Percentiles rank a stretch among this genome's conserved stretches.
Conservation (phyloP, 2,888 invertebrate species). For the Microctonus aethiopoides region DNA sequence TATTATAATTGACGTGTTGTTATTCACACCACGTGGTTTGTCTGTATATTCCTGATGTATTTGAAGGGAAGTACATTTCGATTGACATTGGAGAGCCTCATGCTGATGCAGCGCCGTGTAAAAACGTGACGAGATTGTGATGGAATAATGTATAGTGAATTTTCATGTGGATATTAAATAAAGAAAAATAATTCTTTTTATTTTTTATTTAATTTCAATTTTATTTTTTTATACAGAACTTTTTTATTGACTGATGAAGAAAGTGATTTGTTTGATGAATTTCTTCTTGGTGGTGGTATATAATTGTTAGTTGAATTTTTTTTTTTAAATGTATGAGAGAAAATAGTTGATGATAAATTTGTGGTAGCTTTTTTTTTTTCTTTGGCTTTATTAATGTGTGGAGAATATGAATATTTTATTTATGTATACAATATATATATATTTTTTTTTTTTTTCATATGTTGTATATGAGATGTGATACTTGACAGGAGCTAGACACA, state of each 20-base stretch:
- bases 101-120: conserved; percentile 5
- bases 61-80: neutral
- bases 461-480: conserved; percentile 7
- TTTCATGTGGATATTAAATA: neutral
- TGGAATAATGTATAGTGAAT: neutral
- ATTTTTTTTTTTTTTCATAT: no score
- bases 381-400: no score
- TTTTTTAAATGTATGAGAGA: neutral
- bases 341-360: neutral
- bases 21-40: conserved; percentile 18
- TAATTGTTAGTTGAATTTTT: neutral
- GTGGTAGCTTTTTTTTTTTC: no score
- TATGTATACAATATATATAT: no score
- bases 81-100: neutral
- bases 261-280: no score
- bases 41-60: neutral
- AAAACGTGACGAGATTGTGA: conserved; percentile 15
- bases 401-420: no score
- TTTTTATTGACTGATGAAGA: neutral
- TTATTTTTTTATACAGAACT: no score
- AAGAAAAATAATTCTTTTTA: neutral
- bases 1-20: neutral
- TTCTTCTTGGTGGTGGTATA: neutral
- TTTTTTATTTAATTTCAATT: no score
- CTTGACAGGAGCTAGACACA: neutral